Percentiles rank a stretch among this genome's conserved stretches.
Conservation (phyloP, 2,113 vertebrate species). For the Eudyptes chrysolophus region DNA sequence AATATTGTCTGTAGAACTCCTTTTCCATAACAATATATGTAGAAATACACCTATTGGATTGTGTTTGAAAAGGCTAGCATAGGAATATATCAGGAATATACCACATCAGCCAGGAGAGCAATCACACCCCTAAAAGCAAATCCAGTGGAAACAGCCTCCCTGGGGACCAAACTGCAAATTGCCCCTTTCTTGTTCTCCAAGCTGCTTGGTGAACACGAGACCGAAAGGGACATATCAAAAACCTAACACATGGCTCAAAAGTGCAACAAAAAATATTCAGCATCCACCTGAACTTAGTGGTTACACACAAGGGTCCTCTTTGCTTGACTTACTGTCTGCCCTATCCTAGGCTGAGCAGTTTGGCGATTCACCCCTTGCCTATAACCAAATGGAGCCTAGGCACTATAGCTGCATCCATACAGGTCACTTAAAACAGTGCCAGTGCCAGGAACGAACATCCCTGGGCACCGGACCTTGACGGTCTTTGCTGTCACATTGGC, state of each 20-base stretch:
- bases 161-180: neutral
- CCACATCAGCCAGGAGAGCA: neutral
- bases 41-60: neutral
- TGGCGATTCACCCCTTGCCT: too few species aligned
- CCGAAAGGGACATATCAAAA: neutral
- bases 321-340: neutral
- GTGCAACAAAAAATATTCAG: neutral
- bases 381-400: neutral
- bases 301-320: neutral
- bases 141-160: neutral
- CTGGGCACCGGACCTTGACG: neutral
- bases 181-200: neutral
- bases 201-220: neutral
- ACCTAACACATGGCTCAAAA: neutral
- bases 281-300: neutral
- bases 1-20: neutral
- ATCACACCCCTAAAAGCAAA: neutral
- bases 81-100: neutral
- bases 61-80: neutral
- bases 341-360: neutral
- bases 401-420: neutral
- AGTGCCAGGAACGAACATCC: neutral
- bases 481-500: neutral
- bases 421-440: neutral
- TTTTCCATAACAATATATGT: neutral